phyloP scores from a whole-genome alignment of 2,888 invertebrate species.

The Macaria notata region DNA sequence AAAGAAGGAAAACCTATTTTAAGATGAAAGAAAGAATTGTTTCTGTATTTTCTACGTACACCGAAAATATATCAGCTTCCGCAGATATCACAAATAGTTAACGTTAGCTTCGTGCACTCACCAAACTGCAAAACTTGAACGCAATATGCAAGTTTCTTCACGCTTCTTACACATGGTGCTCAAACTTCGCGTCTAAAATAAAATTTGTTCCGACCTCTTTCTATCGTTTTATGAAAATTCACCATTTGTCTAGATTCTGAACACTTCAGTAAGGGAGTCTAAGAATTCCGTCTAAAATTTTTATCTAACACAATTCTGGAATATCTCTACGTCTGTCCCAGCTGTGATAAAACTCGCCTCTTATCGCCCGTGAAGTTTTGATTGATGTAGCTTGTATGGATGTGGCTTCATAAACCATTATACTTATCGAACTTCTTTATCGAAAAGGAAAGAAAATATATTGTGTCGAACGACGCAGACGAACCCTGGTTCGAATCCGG shows the following conservation, averaged over 20 bases:
- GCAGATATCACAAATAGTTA: no score
- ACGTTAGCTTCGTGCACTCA: no score
- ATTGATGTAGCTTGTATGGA: no score
- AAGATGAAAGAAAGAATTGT: no score
- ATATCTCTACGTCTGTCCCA: conserved; percentile 28
- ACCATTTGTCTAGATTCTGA: conserved; percentile 25
- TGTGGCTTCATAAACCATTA: no score
- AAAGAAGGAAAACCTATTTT: no score
- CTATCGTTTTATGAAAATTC: conserved; percentile 23
- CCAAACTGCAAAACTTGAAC: conserved; percentile 3
- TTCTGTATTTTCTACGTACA: no score
- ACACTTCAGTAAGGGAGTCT: conserved; percentile 17
- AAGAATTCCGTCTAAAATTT: conserved; percentile 23
- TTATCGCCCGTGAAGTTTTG: not conserved
- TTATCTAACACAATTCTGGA: conserved; percentile 22
- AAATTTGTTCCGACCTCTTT: conserved; percentile 20
- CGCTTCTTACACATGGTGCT: conserved; percentile 11
- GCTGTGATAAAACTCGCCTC: conserved; percentile 25
- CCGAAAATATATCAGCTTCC: no score
- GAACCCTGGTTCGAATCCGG: no score
- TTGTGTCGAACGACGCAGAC: no score
- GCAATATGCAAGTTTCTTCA: conserved; percentile 15
- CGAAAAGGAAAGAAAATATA: no score
- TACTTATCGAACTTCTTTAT: no score
- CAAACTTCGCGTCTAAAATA: conserved; percentile 8